These are phyloP conservation scores for Neomonachus schauinslandi DNA, from an alignment of 2,113 vertebrate species.

Conservation along the genomic window DNA sequence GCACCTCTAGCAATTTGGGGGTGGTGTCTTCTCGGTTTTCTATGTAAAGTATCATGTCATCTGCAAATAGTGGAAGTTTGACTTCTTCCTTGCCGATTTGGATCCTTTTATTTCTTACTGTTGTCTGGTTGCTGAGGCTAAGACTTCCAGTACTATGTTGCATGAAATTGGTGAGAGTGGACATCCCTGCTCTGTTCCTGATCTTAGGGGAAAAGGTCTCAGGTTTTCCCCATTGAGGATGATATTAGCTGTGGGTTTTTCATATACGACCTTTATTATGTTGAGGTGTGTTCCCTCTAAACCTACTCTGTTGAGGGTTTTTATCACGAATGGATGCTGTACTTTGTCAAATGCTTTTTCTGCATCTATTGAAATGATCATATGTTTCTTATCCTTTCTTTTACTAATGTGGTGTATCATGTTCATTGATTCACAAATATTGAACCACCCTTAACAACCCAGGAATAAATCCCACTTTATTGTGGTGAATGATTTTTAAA, in stretches of 20 bases:
- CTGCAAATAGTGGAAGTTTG: neutral
- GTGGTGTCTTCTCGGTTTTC: neutral
- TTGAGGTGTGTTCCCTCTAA: neutral
- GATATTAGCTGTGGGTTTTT: neutral
- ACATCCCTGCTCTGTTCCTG: neutral
- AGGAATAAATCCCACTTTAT: neutral
- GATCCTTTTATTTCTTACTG: neutral
- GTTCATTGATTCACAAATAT: neutral
- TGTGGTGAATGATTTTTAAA: neutral
- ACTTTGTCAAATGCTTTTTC: neutral
- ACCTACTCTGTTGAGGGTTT: neutral
- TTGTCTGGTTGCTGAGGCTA: neutral
- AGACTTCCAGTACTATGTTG: neutral
- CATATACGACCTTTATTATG: neutral
- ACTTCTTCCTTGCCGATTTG: neutral
- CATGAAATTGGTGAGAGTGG: neutral
- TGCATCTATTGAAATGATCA: neutral
- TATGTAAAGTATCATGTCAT: neutral
- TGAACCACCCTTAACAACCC: neutral
- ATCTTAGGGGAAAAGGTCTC: neutral
- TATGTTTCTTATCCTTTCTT: neutral
- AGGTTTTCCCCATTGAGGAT: neutral
- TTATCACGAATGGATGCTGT: neutral
- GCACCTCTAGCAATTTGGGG: neutral
- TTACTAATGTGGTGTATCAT: neutral